Conservation (phyloP, 2,113 vertebrate species). For the Mobula hypostoma region DNA sequence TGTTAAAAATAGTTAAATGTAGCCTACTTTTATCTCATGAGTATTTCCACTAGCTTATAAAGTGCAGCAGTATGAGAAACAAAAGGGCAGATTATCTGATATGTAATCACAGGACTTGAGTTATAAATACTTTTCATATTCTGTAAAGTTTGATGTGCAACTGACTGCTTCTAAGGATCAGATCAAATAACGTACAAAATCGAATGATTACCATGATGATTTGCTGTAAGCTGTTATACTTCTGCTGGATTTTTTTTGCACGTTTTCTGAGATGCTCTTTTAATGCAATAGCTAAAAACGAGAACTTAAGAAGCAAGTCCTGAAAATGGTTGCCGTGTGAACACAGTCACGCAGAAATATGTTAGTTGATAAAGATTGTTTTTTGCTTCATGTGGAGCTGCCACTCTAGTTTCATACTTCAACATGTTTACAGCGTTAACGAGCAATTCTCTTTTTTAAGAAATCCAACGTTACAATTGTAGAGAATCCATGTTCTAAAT, state of each 20-base stretch:
- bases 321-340: neutral
- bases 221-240: neutral
- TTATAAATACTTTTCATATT: neutral
- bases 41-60: neutral
- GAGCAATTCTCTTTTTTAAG: neutral
- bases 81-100: neutral
- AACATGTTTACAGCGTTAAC: neutral
- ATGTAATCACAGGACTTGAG: neutral
- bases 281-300: neutral
- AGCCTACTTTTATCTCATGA: neutral
- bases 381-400: neutral
- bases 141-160: slow-evolving; percentile 11
- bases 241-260: neutral
- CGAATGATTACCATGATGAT: neutral
- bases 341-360: neutral
- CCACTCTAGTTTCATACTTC: neutral
- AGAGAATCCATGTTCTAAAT: neutral
- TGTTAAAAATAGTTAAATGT: neutral
- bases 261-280: neutral
- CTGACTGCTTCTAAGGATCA: neutral
- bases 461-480: neutral
- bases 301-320: neutral
- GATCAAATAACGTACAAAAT: neutral
- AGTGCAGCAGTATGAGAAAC: neutral
- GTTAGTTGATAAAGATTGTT: neutral